Percentiles rank a stretch among this genome's conserved stretches.
phyloP scores from a whole-genome alignment of 2,113 vertebrate genomes.

The Illadopsis cleaveri region DNA sequence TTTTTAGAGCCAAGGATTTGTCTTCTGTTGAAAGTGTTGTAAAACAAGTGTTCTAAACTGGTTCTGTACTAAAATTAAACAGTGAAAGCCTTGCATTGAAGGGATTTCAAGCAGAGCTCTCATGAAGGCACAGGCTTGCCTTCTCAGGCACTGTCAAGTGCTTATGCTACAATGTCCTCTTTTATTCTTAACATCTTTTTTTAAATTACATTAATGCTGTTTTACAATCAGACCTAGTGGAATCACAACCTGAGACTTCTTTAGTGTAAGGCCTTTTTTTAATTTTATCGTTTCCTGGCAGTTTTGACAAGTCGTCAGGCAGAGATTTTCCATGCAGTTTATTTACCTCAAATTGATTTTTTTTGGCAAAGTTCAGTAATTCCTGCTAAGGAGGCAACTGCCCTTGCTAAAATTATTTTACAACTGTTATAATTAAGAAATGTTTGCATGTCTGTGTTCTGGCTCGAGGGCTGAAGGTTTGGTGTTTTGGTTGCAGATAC shows the following conservation, averaged over 20 bases:
- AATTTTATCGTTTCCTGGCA: neutral
- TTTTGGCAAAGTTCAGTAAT: neutral
- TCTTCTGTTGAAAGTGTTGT: neutral
- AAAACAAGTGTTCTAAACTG: conserved; percentile 14
- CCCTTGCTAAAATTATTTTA: conserved; percentile 7
- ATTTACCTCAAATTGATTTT: neutral
- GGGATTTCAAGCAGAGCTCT: neutral
- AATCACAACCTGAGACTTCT: neutral
- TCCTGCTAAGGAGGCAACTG: neutral
- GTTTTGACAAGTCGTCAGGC: neutral
- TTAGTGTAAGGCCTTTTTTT: neutral
- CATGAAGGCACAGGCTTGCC: neutral
- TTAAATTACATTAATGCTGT: neutral
- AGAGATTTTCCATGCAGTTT: neutral
- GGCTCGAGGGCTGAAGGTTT: neutral
- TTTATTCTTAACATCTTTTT: neutral
- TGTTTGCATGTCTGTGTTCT: neutral
- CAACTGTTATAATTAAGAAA: neutral
- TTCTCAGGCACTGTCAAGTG: neutral
- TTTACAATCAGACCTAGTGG: neutral
- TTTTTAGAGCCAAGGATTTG: conserved; percentile 3
- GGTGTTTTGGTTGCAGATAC: conserved; percentile 25
- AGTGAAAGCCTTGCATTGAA: neutral
- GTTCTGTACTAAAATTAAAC: neutral
- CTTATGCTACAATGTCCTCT: neutral